A percentile compares a stretch with the other conserved stretches of the same genome.
phyloP scores from a whole-genome alignment of 2,888 invertebrate species.

The Napeogenes sylphis region DNA sequence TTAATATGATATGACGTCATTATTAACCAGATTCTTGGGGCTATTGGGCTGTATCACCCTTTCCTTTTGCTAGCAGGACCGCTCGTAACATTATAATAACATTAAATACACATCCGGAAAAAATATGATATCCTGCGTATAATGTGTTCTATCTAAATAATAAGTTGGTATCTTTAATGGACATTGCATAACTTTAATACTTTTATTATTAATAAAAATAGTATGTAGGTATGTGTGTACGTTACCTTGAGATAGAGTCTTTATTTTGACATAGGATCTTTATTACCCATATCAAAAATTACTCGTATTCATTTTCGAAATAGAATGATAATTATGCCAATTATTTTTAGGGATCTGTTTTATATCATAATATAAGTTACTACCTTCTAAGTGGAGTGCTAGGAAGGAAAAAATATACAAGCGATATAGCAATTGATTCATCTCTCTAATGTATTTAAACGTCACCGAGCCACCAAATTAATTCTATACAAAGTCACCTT shows the following conservation, averaged over 20 bases:
- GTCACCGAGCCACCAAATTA: constrained; percentile 23
- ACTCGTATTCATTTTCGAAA: too few relatives aligned
- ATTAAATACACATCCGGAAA: too few relatives aligned
- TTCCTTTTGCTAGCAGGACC: not conserved
- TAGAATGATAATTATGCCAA: too few relatives aligned
- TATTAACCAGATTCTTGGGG: not conserved
- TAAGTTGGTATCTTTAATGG: not conserved
- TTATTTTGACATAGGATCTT: too few relatives aligned
- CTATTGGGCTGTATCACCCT: constrained; percentile 8
- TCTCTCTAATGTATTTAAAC: constrained; percentile 21
- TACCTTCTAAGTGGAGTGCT: too few relatives aligned
- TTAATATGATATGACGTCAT: not conserved
- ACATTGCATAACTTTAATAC: constrained; percentile 1
- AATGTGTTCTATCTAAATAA: constrained; percentile 7
- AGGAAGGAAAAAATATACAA: not conserved
- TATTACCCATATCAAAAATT: too few relatives aligned
- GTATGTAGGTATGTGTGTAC: too few relatives aligned
- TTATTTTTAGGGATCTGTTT: too few relatives aligned
- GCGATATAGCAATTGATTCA: constrained; percentile 34
- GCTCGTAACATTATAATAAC: not conserved
- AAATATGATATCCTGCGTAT: constrained; percentile 13
- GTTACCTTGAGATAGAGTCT: too few relatives aligned
- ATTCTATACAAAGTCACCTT: constrained; percentile 55
- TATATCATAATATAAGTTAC: too few relatives aligned
- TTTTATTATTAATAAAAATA: not conserved